A percentile compares a stretch with the other conserved stretches of the same genome.
These are phyloP conservation scores for Mactromeris polynyma DNA, from an alignment of 2,888 invertebrate genomes.

Conservation along the genomic window DNA sequence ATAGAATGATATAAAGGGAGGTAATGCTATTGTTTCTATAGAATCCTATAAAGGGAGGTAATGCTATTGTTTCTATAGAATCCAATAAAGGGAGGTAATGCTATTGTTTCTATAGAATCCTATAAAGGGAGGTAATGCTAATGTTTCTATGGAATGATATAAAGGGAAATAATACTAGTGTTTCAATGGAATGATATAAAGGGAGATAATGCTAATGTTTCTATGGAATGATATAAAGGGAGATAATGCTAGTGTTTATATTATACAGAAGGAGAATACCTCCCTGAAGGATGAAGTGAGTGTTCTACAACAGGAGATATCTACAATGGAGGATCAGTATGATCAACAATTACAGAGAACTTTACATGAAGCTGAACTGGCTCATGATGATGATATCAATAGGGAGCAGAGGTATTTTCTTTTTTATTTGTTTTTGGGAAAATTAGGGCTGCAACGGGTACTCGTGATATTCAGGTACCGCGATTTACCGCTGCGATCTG, in stretches of 20 bases:
- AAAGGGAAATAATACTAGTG: no score
- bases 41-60: no score
- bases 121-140: neutral
- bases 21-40: neutral
- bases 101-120: neutral
- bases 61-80: no score
- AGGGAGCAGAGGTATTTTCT: constrained; percentile 57
- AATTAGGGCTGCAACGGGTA: no score
- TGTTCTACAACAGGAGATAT: constrained; percentile 71
- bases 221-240: no score
- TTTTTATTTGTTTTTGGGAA: neutral
- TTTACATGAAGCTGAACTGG: constrained; percentile 71
- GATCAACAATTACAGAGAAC: constrained; percentile 70
- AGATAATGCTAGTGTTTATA: neutral
- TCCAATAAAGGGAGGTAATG: no score
- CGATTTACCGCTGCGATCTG: no score
- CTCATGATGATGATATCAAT: constrained; percentile 61
- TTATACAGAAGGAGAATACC: constrained; percentile 77
- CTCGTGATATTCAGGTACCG: no score
- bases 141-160: neutral
- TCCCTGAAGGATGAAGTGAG: constrained; percentile 74
- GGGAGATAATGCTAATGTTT: no score
- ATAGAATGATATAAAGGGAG: neutral
- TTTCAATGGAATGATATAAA: no score
- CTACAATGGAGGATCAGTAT: constrained; percentile 72